Base-by-base conservation (phyloP, 2,888 invertebrate species). In the Cosmorhoe ocellata region DNA sequence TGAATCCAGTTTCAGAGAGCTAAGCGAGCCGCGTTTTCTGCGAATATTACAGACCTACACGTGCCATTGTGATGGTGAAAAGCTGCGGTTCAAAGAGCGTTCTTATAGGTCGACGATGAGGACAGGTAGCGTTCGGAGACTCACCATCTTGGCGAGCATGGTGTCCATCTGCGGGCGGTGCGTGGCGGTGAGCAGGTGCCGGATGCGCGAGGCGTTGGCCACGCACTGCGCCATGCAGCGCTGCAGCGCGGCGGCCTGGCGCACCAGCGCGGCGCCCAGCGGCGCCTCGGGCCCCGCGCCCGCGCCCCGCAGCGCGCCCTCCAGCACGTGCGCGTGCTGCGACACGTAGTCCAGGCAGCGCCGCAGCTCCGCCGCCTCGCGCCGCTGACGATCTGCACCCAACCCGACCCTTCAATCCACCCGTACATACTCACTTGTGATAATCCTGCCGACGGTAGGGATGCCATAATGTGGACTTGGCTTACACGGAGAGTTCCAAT, bases 151-250 rank as follows among this genome's bases (percentile, higher is more conserved):
- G 36, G 84, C 85, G 55, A 91, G 85, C 81, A 91, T 71, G 57
- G 79, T 69, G 69, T 91, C 91, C 90, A 91, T 90, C 71, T 87
- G 84, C 41, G 89, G 87, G 60, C 78, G 86, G 62, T 90, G 88
- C 34, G 83, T 70, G 61, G 82, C 81, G 44, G 85, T 73, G 56
- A 91, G 79, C 67, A 86, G 76, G 28, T 78, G 76, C 1, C 90
- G 81, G 66, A 91, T 90, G 59, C 81, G 75, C 46, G 79, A 66
- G 6, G 90, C 90, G 79, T 91, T 89, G 67, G 79, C 79, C 18
- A 90, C 86, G 74, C 90, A 89, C 73, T 89, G 87, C 66, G 84
- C 80, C 83, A 91, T 91, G 79, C 86, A 83, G 73, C 84, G 83
- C 74, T 87, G 89, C 75, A 91, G 80, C 65, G 87, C 76, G 1